Evolutionary conservation across 2,888 invertebrate species (phyloP), one percentile per base, ranked within the genome.

Genomic region (Slavum lentiscoides): DNA sequence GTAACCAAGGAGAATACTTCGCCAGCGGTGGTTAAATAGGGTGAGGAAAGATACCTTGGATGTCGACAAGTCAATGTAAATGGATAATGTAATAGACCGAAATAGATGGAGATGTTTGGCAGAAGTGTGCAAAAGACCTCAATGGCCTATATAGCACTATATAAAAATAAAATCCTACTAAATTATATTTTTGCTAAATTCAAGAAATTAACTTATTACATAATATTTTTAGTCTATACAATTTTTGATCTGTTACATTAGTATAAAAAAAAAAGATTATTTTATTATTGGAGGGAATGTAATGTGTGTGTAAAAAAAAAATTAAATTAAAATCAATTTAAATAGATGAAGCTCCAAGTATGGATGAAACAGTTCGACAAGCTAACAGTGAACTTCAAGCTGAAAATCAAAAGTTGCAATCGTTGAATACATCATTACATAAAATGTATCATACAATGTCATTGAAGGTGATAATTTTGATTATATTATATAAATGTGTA

Each of bases 361-460:
- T 96, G 70, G 95, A 96, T 85, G 94, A 94, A 85, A 91, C 92
- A 1, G 91, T 97, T 30, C 91, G 93, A 64, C 92, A 94, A 83
- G 92, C 96, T 37, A 94, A 97, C 85, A 91, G 92, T 76, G 94
- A 96, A 85, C 90, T 97, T 82, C 94, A 96, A 86, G 91, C 90
- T 2, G 98, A 98, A 88, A 98, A 97, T 88, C 90, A 93, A 67
- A 93, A 94, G 84, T 90, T 98, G n/a, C 96, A 97, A 88, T 93
- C 93, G 49, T 88, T 96, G 76, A 94, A 95, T 85, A 96, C 97
- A 4, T 91, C 94, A 8, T 89, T 98, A 62, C 98, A 98, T 85
- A 96, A 97, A 88, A 92, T 93, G 84, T 95, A 97, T 86, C 97
- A 97, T 85, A 92, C 94, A 19, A 95, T 95, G 89, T 95, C 94